Base-by-base conservation (phyloP, 2,888 invertebrate species). In the Caenorhabditis virilis region DNA sequence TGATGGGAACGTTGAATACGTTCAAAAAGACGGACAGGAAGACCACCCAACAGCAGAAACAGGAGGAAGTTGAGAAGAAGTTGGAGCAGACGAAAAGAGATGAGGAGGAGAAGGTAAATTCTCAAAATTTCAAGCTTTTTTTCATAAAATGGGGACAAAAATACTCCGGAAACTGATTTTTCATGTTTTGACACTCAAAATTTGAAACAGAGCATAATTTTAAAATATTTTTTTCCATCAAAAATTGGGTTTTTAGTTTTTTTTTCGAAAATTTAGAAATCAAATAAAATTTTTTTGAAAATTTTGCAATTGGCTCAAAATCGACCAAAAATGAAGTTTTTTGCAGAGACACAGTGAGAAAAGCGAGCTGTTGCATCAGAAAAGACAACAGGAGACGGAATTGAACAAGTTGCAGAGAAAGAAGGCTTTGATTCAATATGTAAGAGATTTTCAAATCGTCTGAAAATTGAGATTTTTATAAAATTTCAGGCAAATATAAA, bases 1-100 rank as follows among this genome's bases (percentile, higher is more conserved):
- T 98, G 41, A 85, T 97, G 52, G 95, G 97, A 4, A 97, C 97
- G 15, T 85, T 98, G 75, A 92, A 94, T 83, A 92, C 92, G 84
- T 97, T 97, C 84, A 91, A 93, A 79, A 91, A 92, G 82, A 95
- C 95, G 83, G 93, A 95, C 41, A 66, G 61, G 42, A 76, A 77
- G 43, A 74, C 59, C 7, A 11, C 47, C 20, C 78, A 90, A 89
- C 91, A 90, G 82, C 90, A 91, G 56, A 91, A 91, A 84, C 88
- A 91, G 76, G 89, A 89, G 9, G 90, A 90, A 86, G 91, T 97
- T 7, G 95, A 97, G 85, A 90, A 91, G 60, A 92, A 93, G 84
- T 88, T 97, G 61, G 95, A 97, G 83, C 91, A 93, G 82, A 92
- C 91, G 80, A 92, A 92, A 55, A 88, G 90, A 53, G 87, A 89